A percentile compares a stretch with the other conserved stretches of the same genome.
Conservation (phyloP, 1,140 invertebrate genomes). For the Orussus abietinus region DNA sequence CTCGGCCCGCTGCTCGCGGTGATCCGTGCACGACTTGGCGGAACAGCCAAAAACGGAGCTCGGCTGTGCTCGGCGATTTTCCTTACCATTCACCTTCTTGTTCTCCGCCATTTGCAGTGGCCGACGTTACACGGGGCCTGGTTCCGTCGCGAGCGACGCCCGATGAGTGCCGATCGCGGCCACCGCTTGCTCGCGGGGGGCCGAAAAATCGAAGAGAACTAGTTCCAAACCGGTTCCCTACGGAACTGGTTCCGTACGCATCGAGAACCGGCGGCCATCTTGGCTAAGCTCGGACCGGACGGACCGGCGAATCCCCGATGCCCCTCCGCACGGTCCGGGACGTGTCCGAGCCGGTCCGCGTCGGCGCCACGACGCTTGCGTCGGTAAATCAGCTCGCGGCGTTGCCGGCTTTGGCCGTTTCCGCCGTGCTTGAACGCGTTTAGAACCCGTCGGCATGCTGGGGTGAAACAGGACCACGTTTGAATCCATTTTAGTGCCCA, state of each 20-base stretch:
- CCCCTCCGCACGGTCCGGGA: no score
- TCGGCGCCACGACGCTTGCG: slow-evolving; percentile 7
- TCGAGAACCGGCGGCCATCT: slow-evolving; percentile 24
- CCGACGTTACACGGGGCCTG: neutral
- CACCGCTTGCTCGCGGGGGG: slow-evolving; percentile 10
- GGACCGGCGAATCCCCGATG: no score
- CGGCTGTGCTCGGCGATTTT: slow-evolving; percentile 9
- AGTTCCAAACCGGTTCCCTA: slow-evolving; percentile 35
- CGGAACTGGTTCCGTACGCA: slow-evolving; percentile 32
- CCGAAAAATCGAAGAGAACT: slow-evolving; percentile 33
- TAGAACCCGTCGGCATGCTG: no score
- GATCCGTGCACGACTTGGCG: no score
- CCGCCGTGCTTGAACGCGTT: no score
- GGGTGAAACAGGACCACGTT: no score
- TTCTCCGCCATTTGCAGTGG: slow-evolving; percentile 16
- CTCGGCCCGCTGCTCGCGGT: no score
- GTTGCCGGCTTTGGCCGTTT: no score
- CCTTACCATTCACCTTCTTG: slow-evolving; percentile 6
- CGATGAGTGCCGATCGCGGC: slow-evolving; percentile 17
- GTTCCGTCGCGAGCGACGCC: neutral
- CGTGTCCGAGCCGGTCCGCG: slow-evolving; percentile 5
- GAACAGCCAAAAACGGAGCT: slow-evolving; percentile 11
- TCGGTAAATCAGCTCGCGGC: slow-evolving; percentile 9
- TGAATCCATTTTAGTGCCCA: no score
- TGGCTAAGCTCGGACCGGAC: no score